phyloP scores from a whole-genome alignment of 2,113 vertebrate genomes.

The Aspiorhynchus laticeps region DNA sequence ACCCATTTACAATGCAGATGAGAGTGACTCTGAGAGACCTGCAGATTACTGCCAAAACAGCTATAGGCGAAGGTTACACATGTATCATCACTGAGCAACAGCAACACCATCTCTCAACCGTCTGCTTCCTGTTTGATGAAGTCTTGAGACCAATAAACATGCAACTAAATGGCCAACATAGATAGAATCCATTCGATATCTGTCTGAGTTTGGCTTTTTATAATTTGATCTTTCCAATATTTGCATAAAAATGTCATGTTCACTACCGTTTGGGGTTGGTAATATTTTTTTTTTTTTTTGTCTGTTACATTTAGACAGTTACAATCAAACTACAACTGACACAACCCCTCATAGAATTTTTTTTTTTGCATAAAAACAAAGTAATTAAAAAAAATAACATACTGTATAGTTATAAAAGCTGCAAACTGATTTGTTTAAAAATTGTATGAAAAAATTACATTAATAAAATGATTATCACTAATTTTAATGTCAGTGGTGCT shows the following conservation, averaged over 20 bases:
- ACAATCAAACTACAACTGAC: no score
- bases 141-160: neutral
- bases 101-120: neutral
- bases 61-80: neutral
- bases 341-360: no score
- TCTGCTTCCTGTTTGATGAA: neutral
- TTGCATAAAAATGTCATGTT: neutral
- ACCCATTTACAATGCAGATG: slow-evolving; percentile 8
- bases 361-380: no score
- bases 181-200: neutral
- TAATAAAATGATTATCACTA: no score
- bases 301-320: neutral
- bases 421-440: no score
- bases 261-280: neutral
- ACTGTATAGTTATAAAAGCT: no score
- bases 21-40: neutral
- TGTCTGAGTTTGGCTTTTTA: neutral
- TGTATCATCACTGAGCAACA: neutral
- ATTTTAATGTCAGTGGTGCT: no score
- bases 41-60: slow-evolving; percentile 7
- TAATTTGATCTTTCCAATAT: neutral
- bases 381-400: no score
- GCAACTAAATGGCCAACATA: neutral
- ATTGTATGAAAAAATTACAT: no score
- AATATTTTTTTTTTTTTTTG: neutral